Conservation (phyloP, 2,113 vertebrate genomes). For the Oenanthe melanoleuca region DNA sequence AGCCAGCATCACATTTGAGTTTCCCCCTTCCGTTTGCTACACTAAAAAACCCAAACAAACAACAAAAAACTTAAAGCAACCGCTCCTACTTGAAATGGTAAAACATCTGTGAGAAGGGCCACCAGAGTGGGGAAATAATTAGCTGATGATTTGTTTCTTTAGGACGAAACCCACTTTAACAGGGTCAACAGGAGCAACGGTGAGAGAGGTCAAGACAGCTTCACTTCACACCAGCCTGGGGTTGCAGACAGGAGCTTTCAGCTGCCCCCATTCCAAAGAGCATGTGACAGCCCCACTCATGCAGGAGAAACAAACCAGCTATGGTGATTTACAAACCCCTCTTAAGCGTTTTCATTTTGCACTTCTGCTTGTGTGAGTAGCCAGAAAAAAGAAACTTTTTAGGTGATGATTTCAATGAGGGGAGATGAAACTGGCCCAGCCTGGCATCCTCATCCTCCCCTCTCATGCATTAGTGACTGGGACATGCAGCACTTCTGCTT, state of each 20-base stretch:
- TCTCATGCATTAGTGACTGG: accelerated
- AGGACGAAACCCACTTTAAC: not conserved
- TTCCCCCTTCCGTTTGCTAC: not conserved
- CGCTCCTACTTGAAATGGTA: not conserved
- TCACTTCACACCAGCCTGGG: not conserved
- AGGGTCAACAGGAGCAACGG: not conserved
- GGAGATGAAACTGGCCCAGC: not conserved
- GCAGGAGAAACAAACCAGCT: not conserved
- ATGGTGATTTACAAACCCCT: not conserved
- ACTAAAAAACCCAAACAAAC: not conserved
- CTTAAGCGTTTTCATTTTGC: not conserved
- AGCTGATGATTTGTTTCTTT: not conserved
- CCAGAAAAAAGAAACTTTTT: not conserved
- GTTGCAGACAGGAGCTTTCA: not conserved
- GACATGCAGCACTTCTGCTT: not conserved
- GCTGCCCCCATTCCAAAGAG: not conserved
- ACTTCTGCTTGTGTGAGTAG: not conserved
- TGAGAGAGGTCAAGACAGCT: not conserved
- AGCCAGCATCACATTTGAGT: not conserved
- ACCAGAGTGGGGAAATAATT: not conserved
- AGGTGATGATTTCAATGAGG: not conserved
- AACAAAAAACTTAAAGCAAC: not conserved
- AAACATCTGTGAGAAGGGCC: not conserved
- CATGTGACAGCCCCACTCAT: not conserved
- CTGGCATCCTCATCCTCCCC: not conserved